Evolutionary conservation across 2,113 vertebrate species (phyloP).

Genomic region (Sinocyclocheilus anshuiensis): DNA sequence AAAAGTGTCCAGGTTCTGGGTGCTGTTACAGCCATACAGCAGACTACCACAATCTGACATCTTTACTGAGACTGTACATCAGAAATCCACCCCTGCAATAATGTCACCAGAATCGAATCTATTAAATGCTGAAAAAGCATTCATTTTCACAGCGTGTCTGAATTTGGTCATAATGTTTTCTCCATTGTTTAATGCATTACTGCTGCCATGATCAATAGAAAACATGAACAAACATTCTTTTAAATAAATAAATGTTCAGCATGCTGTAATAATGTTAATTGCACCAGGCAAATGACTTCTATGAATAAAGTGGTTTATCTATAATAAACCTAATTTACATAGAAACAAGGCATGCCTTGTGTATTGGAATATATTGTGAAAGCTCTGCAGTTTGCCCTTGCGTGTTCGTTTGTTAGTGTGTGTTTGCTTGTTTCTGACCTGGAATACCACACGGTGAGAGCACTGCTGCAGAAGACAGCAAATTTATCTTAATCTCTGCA

Average conservation of each 20-base stretch:
- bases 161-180: not conserved
- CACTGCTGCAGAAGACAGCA: constrained; percentile 47
- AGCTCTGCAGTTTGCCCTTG: not conserved
- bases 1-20: too few species aligned
- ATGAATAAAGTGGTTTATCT: not conserved
- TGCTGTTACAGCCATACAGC: not conserved
- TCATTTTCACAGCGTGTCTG: not conserved
- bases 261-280: not conserved
- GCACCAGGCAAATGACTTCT: not conserved
- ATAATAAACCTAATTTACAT: not conserved
- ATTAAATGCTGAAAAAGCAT: not conserved
- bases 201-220: not conserved
- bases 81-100: not conserved
- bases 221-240: not conserved
- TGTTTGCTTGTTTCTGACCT: constrained; percentile 6
- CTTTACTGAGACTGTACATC: not conserved
- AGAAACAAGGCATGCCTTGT: not conserved
- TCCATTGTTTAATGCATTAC: not conserved
- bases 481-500: constrained; percentile 59
- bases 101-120: not conserved
- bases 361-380: not conserved
- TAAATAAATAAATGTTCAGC: not conserved
- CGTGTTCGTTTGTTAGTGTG: not conserved
- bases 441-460: constrained; percentile 19
- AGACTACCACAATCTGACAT: not conserved